These are phyloP conservation scores for Pyrocoelia pectoralis DNA, from an alignment of 2,888 invertebrate species.

Conservation along the genomic window DNA sequence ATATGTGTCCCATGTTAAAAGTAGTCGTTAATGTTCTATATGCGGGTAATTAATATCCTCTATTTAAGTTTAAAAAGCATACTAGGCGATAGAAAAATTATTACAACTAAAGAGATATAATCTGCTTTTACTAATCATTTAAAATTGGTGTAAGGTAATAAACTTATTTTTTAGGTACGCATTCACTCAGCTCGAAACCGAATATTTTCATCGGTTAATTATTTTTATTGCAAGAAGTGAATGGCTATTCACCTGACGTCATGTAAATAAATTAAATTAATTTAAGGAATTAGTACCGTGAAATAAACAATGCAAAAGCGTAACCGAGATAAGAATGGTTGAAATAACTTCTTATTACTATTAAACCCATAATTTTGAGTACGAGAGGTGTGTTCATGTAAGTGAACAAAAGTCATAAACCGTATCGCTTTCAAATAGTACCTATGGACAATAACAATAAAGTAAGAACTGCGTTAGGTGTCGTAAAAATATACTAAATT, in stretches of 20 bases:
- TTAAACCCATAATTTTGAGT: constrained; percentile 9
- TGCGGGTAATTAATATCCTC: too few species aligned
- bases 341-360: constrained; percentile 13
- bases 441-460: constrained; percentile 29
- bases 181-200: background rate
- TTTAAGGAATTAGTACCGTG: constrained; percentile 13
- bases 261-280: constrained; percentile 14
- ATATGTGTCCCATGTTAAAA: too few species aligned
- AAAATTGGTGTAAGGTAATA: background rate
- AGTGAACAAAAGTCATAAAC: constrained; percentile 26
- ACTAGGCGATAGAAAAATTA: too few species aligned
- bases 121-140: background rate
- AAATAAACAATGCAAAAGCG: constrained; percentile 8
- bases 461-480: constrained; percentile 23
- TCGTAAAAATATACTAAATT: constrained; percentile 34
- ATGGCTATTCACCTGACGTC: constrained; percentile 1
- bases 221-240: constrained; percentile 1
- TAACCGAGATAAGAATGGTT: constrained; percentile 13
- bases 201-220: background rate
- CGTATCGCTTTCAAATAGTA: constrained; percentile 24
- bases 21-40: too few species aligned
- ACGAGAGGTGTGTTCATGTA: constrained; percentile 10
- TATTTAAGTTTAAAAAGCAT: too few species aligned
- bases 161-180: background rate
- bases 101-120: too few species aligned